A percentile compares a stretch with the other conserved stretches of the same genome.
phyloP scores from a whole-genome alignment of 2,888 invertebrate species.

The Halocaridina rubra region DNA sequence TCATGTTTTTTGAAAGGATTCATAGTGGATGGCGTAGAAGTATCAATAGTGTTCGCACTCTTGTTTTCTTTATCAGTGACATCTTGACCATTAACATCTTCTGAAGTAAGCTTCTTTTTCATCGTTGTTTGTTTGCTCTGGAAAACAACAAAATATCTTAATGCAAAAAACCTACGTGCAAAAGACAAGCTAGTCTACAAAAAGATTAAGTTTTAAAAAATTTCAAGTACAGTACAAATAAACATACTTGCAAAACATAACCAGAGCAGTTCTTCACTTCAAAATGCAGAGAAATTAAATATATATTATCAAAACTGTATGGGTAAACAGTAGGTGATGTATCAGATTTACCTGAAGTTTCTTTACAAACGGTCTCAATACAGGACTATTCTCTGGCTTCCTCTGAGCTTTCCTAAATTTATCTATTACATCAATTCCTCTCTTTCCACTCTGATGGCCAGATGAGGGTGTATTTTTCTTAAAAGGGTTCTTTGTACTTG shows the following conservation, averaged over 20 bases:
- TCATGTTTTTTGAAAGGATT: conserved; percentile 21
- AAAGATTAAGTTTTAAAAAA: not conserved
- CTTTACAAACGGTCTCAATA: conserved; percentile 36
- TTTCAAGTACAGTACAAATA: not conserved
- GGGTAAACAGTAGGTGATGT: too few species aligned
- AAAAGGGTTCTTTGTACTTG: conserved; percentile 44
- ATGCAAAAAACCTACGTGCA: not conserved
- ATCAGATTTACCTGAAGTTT: conserved; percentile 38
- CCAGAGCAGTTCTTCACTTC: too few species aligned
- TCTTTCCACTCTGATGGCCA: not conserved
- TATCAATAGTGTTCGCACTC: not conserved
- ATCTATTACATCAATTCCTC: conserved; percentile 38
- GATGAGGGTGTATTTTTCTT: conserved; percentile 13
- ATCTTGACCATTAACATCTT: not conserved
- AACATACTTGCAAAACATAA: not conserved
- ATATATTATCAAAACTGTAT: not conserved
- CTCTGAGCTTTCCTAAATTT: conserved; percentile 34
- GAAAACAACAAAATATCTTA: not conserved
- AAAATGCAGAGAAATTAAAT: not conserved
- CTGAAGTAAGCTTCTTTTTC: not conserved
- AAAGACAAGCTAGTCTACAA: too few species aligned
- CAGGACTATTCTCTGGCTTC: conserved; percentile 17
- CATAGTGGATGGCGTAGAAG: not conserved
- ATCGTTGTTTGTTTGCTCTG: conserved; percentile 9
- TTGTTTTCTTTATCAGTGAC: conserved; percentile 27